Evolutionary conservation across 1,140 invertebrate genomes (phyloP).

Genomic region (Monochamus saltuarius): DNA sequence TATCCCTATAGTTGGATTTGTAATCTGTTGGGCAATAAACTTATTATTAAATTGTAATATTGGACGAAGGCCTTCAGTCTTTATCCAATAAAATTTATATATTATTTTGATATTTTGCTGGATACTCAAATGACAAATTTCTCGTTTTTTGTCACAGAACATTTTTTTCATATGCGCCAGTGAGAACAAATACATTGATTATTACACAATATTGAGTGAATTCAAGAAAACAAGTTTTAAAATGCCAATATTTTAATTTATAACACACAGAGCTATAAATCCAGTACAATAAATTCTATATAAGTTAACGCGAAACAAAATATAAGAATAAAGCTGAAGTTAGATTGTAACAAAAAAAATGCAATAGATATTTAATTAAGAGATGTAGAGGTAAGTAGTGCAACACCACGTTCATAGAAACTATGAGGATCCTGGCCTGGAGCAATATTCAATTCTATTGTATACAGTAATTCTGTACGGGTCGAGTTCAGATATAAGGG

Average conservation of each 20-base stretch:
- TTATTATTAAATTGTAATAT: too few species aligned
- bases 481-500: conserved; percentile 98
- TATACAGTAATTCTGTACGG: conserved; percentile 91
- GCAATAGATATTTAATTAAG: conserved; percentile 66
- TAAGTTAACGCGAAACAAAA: neutral
- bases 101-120: too few species aligned
- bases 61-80: too few species aligned
- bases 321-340: conserved; percentile 17
- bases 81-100: too few species aligned
- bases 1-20: too few species aligned
- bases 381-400: conserved; percentile 86
- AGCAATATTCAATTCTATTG: conserved; percentile 89
- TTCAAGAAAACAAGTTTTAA: too few species aligned
- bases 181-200: too few species aligned
- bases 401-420: conserved; percentile 97
- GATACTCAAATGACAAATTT: conserved; percentile 2
- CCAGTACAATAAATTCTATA: neutral
- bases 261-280: too few species aligned
- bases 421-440: conserved; percentile 83
- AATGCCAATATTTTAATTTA: too few species aligned
- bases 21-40: too few species aligned
- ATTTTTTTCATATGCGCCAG: too few species aligned
- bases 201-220: too few species aligned
- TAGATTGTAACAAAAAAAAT: neutral
- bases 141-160: neutral